A percentile compares a stretch with the other conserved stretches of the same genome.
phyloP scores from a whole-genome alignment of 2,113 vertebrate species.

The Polypterus senegalus region DNA sequence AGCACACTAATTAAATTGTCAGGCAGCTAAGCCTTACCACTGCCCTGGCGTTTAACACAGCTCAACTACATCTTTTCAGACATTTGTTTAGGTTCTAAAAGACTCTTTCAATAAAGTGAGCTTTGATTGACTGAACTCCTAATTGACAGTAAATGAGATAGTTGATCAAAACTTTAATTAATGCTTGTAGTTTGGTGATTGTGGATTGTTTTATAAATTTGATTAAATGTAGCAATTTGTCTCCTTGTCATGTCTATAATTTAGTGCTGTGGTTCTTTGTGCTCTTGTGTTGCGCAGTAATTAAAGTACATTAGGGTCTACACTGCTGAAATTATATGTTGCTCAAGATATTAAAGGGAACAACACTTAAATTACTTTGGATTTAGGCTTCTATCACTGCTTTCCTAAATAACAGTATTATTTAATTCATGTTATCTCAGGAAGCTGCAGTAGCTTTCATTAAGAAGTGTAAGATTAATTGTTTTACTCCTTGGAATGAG shows the following conservation, averaged over 20 bases:
- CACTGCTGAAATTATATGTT: not conserved
- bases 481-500: no score
- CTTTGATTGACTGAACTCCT: conserved; percentile 1
- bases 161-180: conserved; percentile 9
- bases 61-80: no score
- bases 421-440: no score
- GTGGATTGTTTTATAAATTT: conserved; percentile 18
- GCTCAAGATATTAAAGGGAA: not conserved
- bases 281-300: conserved; percentile 12
- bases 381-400: not conserved
- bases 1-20: no score
- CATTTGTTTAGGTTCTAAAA: not conserved
- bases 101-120: not conserved
- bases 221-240: conserved; percentile 18
- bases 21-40: no score
- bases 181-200: conserved; percentile 1
- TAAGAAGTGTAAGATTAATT: no score
- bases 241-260: conserved; percentile 8
- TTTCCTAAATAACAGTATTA: no score
- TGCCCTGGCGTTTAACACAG: no score
- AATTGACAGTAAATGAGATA: conserved; percentile 7
- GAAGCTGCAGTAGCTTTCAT: no score
- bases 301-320: conserved; percentile 2
- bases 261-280: conserved; percentile 10
- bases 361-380: not conserved